Evolutionary conservation across 2,797 vertebrate species (phyloP), one percentile per base, ranked within the genome.

Genomic region (Dicrostonyx torquatus): DNA sequence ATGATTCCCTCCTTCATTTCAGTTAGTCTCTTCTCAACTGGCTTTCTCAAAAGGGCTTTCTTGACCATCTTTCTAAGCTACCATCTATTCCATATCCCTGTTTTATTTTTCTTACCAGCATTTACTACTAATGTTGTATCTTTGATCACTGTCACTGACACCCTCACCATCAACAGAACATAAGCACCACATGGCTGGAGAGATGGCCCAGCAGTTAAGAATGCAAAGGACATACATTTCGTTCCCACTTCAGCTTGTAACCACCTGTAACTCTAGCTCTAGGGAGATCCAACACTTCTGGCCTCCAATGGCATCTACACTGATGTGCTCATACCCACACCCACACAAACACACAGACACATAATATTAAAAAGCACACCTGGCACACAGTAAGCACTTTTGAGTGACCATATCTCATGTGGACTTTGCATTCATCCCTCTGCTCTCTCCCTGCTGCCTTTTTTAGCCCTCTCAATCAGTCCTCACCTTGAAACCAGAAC

Each of bases 1-100:
- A 50, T 43, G 73, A 22, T 24, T 83, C 68, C 26, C 13, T 29
- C 48, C 66, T 72, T 72, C 66, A 70, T 45, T 80, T 84, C 45
- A 45, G 55, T 55, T 40, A 64, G 76, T 34, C 43, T 53, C 73
- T 94, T 72, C 82, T 89, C 70, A 55, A 40, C 2, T 62, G 60
- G 34, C 37, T 87, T 95, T 76, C 80, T 90, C 70, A 50, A 50
- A 91, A 96, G 48, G 53, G 24, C 12, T 53, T 92, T 72, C 73
- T 34, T 50, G 2, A 34, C 15, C 37, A 40, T 37, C 37, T 37
- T 95, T 91, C 66, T 90, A 68, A 90, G 88, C 62, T 22, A 86
- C 31, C 50, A 80, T 76, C 83, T 20, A 24, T 75, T 37, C 72
- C 50, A n/a, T 60, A 55, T 48, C 31, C 0, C 22, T 43, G 64